Percentiles rank a stretch among this genome's conserved stretches.
These are phyloP conservation scores for Syngnathus floridae DNA, from an alignment of 2,113 vertebrate genomes.

Conservation along the genomic window DNA sequence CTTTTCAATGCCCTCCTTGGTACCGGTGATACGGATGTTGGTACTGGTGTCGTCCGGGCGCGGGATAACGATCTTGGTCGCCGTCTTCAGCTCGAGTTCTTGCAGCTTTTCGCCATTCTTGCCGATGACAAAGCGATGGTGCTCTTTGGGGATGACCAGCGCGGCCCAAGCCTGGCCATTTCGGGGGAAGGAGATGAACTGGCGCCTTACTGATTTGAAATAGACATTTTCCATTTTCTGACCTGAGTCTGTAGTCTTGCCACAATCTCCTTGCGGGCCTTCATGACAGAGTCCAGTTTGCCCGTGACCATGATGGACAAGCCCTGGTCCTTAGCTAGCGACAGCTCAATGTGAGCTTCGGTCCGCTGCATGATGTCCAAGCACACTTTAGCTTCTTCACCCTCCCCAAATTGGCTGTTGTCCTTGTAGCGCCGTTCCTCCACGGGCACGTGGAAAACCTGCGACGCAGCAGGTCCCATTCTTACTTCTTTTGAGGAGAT, in stretches of 20 bases:
- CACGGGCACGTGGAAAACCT: constrained; percentile 99
- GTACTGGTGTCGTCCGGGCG: constrained; percentile 95
- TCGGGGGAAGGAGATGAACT: background rate
- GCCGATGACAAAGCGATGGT: constrained; percentile 97
- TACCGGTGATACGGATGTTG: constrained; percentile 98
- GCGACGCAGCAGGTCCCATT: background rate
- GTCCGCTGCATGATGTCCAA: constrained; percentile 99
- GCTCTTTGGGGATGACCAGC: constrained; percentile 95
- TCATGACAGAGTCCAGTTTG: constrained; percentile 97
- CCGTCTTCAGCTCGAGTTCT: constrained; percentile 97
- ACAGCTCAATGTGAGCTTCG: constrained; percentile 94
- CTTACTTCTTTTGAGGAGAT: too few relatives aligned
- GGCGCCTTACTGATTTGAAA: too few relatives aligned
- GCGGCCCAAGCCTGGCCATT: constrained; percentile 83
- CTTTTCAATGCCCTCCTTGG: constrained; percentile 97
- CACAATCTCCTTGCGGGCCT: constrained; percentile 97
- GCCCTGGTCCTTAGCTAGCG: constrained; percentile 97
- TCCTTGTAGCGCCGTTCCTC: constrained; percentile 99
- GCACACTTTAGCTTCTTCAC: constrained; percentile 97
- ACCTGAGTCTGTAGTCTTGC: constrained; percentile 98
- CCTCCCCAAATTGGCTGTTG: constrained; percentile 98
- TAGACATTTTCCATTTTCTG: too few relatives aligned
- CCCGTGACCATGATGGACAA: constrained; percentile 99
- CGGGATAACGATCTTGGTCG: constrained; percentile 99
- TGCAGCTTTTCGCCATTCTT: constrained; percentile 98